A percentile compares a stretch with the other conserved stretches of the same genome.
Conservation (phyloP, 2,113 vertebrate genomes). For the Sitta europaea region DNA sequence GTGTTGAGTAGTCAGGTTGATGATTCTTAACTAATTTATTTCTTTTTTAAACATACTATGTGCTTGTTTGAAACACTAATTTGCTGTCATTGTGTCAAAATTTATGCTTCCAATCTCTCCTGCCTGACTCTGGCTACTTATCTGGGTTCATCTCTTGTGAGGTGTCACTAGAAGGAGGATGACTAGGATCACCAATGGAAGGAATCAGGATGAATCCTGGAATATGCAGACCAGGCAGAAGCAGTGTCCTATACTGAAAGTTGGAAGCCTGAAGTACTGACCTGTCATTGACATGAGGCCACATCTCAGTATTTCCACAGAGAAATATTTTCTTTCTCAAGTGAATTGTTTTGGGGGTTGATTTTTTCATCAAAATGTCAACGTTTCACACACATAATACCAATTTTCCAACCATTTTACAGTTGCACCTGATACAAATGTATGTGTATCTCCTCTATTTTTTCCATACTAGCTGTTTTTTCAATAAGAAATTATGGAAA, state of each 20-base stretch:
- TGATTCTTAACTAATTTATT: not conserved
- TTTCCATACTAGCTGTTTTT: not conserved
- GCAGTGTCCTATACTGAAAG: not conserved
- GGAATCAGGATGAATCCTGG: not conserved
- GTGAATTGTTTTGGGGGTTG: not conserved
- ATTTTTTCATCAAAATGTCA: slow-evolving; percentile 39
- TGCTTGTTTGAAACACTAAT: not conserved
- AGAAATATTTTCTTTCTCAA: not conserved
- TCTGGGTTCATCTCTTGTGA: not conserved
- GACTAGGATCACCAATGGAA: not conserved
- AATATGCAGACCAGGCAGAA: not conserved
- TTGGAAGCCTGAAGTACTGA: not conserved
- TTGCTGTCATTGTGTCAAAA: not conserved
- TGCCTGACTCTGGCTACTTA: not conserved
- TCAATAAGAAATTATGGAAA: slow-evolving; percentile 40
- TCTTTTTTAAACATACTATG: not conserved
- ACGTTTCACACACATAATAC: not conserved
- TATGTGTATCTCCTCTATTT: not conserved
- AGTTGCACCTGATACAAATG: not conserved
- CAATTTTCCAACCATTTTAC: not conserved
- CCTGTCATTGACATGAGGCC: not conserved
- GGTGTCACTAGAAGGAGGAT: not conserved
- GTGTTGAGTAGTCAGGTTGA: not conserved
- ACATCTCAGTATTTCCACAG: not conserved
- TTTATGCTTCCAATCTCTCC: not conserved